Conservation (phyloP, 2,113 vertebrate species). For the Oryctolagus cuniculus region DNA sequence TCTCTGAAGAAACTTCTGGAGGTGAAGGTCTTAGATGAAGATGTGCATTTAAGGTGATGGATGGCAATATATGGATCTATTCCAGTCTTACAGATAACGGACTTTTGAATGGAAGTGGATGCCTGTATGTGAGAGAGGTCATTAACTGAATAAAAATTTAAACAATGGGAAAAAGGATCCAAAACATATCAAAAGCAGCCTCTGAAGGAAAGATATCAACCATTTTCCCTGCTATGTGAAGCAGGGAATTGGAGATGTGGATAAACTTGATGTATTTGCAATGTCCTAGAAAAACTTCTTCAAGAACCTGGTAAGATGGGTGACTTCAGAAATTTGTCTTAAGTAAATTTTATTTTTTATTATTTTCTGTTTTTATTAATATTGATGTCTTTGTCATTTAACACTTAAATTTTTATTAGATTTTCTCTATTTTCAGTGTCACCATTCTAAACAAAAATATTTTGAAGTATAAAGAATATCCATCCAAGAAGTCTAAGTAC, state of each 20-base stretch:
- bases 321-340: background rate
- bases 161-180: too few relatives aligned
- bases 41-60: background rate
- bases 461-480: background rate
- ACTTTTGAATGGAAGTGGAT: background rate
- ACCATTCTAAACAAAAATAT: background rate
- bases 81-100: background rate
- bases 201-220: too few relatives aligned
- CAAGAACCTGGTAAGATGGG: background rate
- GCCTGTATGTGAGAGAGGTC: background rate
- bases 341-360: background rate
- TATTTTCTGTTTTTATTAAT: background rate
- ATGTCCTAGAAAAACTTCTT: background rate
- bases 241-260: background rate
- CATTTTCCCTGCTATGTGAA: background rate
- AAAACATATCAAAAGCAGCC: too few relatives aligned
- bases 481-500: background rate
- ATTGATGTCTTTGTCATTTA: background rate
- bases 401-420: background rate
- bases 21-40: background rate
- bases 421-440: background rate
- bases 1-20: background rate
- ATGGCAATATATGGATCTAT: background rate
- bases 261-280: background rate
- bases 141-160: background rate